Percentiles rank a stretch among this genome's conserved stretches.
Evolutionary conservation across 2,113 vertebrate genomes (phyloP).

Genomic region (Ctenodactylus gundi): DNA sequence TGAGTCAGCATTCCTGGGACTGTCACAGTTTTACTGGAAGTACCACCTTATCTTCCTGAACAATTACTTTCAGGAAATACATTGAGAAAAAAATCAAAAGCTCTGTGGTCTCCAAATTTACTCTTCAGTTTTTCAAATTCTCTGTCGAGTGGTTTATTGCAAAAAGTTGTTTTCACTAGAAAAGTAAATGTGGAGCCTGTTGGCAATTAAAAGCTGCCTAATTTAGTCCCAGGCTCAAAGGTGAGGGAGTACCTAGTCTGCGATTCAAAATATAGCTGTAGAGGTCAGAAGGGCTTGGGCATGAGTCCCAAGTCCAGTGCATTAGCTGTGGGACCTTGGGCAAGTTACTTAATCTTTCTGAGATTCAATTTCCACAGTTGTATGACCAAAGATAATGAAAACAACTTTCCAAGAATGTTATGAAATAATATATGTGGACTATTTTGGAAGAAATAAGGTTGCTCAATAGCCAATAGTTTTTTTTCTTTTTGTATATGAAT

Average conservation of each 20-base stretch:
- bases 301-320: background rate
- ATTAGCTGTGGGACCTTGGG: background rate
- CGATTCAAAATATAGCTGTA: background rate
- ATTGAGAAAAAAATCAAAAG: slow-evolving; percentile 50
- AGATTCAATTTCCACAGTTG: slow-evolving; percentile 30
- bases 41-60: slow-evolving; percentile 62
- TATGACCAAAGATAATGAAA: slow-evolving; percentile 21
- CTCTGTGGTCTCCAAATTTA: slow-evolving; percentile 57
- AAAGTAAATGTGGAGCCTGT: background rate
- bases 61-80: slow-evolving; percentile 75
- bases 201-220: slow-evolving; percentile 17
- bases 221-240: slow-evolving; percentile 2
- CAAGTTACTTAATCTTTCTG: background rate
- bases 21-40: slow-evolving; percentile 74
- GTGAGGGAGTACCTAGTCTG: background rate
- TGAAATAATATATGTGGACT: background rate
- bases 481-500: background rate
- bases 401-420: slow-evolving; percentile 5
- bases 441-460: slow-evolving; percentile 36
- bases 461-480: background rate
- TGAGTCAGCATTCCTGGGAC: slow-evolving; percentile 74
- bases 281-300: background rate
- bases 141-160: background rate
- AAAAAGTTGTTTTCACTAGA: slow-evolving; percentile 49
- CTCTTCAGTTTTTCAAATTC: slow-evolving; percentile 32